Evolutionary conservation across 23 tunicate genomes (phyloP).

Genomic region (Styela plicata): DNA sequence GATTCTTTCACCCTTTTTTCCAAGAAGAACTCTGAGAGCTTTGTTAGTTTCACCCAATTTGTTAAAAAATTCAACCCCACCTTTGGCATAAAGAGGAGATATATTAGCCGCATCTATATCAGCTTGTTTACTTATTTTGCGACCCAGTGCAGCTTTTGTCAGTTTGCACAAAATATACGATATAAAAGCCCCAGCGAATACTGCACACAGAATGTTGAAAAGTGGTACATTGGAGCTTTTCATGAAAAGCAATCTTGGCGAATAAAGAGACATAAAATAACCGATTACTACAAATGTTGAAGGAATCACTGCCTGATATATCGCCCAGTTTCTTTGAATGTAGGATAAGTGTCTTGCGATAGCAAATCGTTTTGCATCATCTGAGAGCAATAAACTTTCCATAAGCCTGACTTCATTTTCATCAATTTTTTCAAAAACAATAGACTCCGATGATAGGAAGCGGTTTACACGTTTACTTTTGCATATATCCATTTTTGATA

Average conservation of each 20-base stretch:
- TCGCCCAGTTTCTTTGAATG: slow-evolving; percentile 73
- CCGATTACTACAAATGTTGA: slow-evolving; percentile 58
- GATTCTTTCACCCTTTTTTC: slow-evolving; percentile 62
- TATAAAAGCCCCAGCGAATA: slow-evolving; percentile 15
- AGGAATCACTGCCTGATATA: slow-evolving; percentile 42
- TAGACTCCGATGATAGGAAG: neutral
- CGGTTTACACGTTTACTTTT: neutral
- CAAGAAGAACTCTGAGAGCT: slow-evolving; percentile 54
- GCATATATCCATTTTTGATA: slow-evolving; percentile 33
- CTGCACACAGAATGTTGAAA: slow-evolving; percentile 15
- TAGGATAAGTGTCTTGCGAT: slow-evolving; percentile 53
- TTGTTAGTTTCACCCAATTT: slow-evolving; percentile 38
- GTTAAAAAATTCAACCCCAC: slow-evolving; percentile 64
- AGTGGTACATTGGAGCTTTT: slow-evolving; percentile 17
- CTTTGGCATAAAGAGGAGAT: slow-evolving; percentile 68
- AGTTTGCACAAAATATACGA: slow-evolving; percentile 60
- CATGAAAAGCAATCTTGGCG: slow-evolving; percentile 34
- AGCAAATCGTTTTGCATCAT: slow-evolving; percentile 69
- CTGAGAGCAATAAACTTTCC: slow-evolving; percentile 73
- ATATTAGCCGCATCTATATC: slow-evolving; percentile 65
- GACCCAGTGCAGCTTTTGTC: slow-evolving; percentile 32
- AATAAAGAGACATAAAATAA: slow-evolving; percentile 43
- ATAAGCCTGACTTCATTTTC: slow-evolving; percentile 47
- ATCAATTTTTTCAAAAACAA: slow-evolving; percentile 22
- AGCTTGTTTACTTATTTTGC: slow-evolving; percentile 26